These are phyloP conservation scores for Acropternis orthonyx DNA, from an alignment of 2,797 vertebrate species.

Conservation along the genomic window DNA sequence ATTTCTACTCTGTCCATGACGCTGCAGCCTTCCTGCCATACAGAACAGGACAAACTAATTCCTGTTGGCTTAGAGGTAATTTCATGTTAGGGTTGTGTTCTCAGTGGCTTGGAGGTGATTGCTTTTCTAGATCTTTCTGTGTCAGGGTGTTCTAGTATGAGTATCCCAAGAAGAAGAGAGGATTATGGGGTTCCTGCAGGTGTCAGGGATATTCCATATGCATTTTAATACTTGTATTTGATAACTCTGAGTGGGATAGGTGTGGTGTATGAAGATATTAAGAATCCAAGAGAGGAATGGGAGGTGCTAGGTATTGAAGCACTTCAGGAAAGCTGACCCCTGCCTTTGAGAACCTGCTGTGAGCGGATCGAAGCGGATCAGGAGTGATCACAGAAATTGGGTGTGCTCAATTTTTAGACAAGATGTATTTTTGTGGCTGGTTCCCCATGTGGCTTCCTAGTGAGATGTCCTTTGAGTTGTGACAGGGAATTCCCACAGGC, in stretches of 20 bases:
- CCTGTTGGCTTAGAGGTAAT: not conserved
- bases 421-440: not conserved
- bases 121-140: not conserved
- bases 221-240: not conserved
- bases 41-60: not conserved
- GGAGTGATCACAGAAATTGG: not conserved
- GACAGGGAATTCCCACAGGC: not conserved
- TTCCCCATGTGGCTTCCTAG: not conserved
- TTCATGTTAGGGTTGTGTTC: not conserved
- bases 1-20: not conserved
- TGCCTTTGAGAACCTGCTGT: not conserved
- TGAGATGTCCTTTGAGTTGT: not conserved
- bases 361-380: not conserved
- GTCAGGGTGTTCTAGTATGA: not conserved
- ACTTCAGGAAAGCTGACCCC: not conserved
- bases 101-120: not conserved
- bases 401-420: not conserved
- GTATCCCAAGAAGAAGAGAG: not conserved
- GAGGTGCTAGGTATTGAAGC: not conserved
- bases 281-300: not conserved
- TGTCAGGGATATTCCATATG: fast-evolving
- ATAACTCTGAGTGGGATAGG: not conserved
- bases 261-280: not conserved
- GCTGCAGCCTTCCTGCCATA: not conserved
- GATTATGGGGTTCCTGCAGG: not conserved